These are phyloP conservation scores for Drosophila yakuba DNA, from an alignment of 1,140 invertebrate genomes.

Conservation along the genomic window DNA sequence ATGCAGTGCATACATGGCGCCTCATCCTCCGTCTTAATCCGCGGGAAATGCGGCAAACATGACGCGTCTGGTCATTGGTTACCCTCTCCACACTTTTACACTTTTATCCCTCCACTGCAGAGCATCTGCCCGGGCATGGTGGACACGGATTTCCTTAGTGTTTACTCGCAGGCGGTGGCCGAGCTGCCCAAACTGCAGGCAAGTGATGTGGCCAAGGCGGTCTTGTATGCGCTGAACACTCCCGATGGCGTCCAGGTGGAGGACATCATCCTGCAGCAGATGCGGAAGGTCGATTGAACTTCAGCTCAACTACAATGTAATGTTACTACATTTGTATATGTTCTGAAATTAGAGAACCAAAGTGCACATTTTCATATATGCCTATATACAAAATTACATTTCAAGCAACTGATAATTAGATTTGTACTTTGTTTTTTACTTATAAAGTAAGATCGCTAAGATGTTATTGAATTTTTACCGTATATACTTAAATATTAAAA, in stretches of 20 bases:
- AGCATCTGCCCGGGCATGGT: slow-evolving; percentile 87
- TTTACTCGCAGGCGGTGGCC: slow-evolving; percentile 77
- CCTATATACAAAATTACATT: not conserved
- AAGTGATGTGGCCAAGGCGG: slow-evolving; percentile 86
- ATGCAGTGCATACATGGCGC: slow-evolving; percentile 70
- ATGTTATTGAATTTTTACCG: no score
- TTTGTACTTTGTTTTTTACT: no score
- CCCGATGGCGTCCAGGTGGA: slow-evolving; percentile 85
- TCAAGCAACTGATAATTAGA: no score
- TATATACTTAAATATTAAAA: no score
- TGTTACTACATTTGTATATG: no score
- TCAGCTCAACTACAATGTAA: no score
- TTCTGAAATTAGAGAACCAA: no score
- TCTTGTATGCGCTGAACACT: slow-evolving; percentile 85
- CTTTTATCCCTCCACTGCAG: slow-evolving; percentile 65
- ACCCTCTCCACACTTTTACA: slow-evolving; percentile 18
- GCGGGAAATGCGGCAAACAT: slow-evolving; percentile 43
- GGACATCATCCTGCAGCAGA: slow-evolving; percentile 79
- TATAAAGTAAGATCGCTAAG: no score
- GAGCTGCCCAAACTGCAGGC: slow-evolving; percentile 85
- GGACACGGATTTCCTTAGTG: slow-evolving; percentile 86
- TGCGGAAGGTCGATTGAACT: slow-evolving; percentile 54
- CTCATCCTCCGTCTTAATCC: not conserved
- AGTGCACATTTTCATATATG: not conserved
- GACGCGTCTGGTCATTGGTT: slow-evolving; percentile 38